phyloP scores from a whole-genome alignment of 1,140 invertebrate genomes.

The Trachymyrmex septentrionalis region DNA sequence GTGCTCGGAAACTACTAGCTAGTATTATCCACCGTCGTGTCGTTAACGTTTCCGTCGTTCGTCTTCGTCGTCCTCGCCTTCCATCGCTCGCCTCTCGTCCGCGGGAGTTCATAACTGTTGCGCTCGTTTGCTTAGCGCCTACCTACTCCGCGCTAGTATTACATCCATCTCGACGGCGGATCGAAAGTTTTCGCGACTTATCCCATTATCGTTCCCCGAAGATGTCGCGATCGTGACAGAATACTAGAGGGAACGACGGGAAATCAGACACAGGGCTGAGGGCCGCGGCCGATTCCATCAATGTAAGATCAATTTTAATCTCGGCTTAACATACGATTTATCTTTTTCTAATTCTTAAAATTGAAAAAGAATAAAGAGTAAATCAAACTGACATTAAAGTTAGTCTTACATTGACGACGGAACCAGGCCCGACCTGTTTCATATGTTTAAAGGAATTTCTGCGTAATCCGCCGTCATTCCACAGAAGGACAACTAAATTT shows the following conservation, averaged over 20 bases:
- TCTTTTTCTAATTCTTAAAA: no score
- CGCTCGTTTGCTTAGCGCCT: conserved; percentile 63
- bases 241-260: conserved; percentile 10
- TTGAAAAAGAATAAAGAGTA: no score
- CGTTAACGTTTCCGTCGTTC: conserved; percentile 58
- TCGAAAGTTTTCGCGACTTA: conserved; percentile 78
- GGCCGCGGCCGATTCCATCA: background rate
- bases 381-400: no score
- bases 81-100: conserved; percentile 47
- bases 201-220: conserved; percentile 76
- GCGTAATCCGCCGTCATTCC: background rate
- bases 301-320: no score
- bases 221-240: conserved; percentile 48
- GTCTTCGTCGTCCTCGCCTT: conserved; percentile 45
- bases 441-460: background rate
- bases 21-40: conserved; percentile 49
- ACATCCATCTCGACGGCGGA: conserved; percentile 69
- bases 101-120: conserved; percentile 74
- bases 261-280: background rate
- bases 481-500: background rate
- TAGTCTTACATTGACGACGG: no score
- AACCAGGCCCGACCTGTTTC: no score
- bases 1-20: conserved; percentile 21
- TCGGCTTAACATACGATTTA: no score
- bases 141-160: conserved; percentile 40